These are phyloP conservation scores for Hydrophis major DNA, from an alignment of 2,797 vertebrate species.

Conservation along the genomic window DNA sequence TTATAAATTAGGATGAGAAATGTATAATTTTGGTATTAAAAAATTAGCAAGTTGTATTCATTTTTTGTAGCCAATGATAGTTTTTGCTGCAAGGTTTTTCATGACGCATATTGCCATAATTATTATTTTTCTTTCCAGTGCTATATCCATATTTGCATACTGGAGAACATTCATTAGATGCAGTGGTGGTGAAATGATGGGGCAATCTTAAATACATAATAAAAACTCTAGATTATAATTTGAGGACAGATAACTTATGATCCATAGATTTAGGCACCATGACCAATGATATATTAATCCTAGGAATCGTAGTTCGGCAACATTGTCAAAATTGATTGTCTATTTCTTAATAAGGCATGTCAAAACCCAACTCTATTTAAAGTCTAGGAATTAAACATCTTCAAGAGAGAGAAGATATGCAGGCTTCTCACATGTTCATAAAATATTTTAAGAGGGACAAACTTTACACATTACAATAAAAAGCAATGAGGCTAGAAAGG, in stretches of 20 bases:
- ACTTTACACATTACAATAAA: slow-evolving; percentile 11
- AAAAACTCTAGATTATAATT: not conserved
- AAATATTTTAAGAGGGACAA: slow-evolving; percentile 15
- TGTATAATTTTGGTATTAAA: not conserved
- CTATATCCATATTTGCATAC: not conserved
- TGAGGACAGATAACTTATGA: not conserved
- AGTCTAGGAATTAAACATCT: not conserved
- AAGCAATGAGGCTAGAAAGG: not conserved
- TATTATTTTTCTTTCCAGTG: not conserved
- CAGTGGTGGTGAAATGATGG: not conserved
- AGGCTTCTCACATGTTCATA: not conserved
- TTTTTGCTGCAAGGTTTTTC: not conserved
- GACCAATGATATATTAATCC: not conserved
- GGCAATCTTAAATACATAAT: not conserved
- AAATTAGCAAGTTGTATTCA: not conserved
- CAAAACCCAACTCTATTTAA: not conserved
- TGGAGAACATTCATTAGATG: not conserved
- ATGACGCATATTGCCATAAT: not conserved
- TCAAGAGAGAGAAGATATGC: not conserved
- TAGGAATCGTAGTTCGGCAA: not conserved
- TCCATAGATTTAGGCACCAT: not conserved
- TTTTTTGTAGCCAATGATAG: not conserved
- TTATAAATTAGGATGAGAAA: not conserved
- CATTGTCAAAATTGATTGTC: not conserved
- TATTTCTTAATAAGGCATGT: not conserved